Evolutionary conservation across 2,113 vertebrate genomes (phyloP).

Genomic region (Orthonyx spaldingii): DNA sequence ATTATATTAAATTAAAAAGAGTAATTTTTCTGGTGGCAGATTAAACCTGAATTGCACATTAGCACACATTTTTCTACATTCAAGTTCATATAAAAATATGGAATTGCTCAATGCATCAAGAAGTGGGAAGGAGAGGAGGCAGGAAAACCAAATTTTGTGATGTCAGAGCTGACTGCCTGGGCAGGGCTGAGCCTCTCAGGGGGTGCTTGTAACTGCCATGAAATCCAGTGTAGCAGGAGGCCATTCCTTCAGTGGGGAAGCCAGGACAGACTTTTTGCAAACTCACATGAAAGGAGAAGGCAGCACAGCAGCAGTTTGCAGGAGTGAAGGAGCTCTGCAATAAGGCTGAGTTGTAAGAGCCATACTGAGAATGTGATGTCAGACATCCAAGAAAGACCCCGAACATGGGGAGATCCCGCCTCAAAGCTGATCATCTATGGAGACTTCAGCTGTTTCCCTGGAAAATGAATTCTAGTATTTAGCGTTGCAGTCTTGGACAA

Average conservation of each 20-base stretch:
- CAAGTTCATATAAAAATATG: not conserved
- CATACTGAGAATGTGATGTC: not conserved
- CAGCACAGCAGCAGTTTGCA: not conserved
- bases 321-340: not conserved
- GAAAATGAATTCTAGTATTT: not conserved
- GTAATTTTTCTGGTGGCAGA: not conserved
- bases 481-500: not conserved
- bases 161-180: fast-evolving
- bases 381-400: not conserved
- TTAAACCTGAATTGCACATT: not conserved
- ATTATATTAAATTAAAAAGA: not conserved
- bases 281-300: not conserved
- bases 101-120: fast-evolving
- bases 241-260: not conserved
- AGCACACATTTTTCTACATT: not conserved
- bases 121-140: not conserved
- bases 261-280: not conserved
- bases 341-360: not conserved
- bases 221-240: not conserved
- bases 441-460: not conserved
- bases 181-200: not conserved
- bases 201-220: fast-evolving
- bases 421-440: not conserved
- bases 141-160: not conserved
- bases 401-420: not conserved